Conservation (phyloP, 2,888 invertebrate species). For the Venusia cambrica region DNA sequence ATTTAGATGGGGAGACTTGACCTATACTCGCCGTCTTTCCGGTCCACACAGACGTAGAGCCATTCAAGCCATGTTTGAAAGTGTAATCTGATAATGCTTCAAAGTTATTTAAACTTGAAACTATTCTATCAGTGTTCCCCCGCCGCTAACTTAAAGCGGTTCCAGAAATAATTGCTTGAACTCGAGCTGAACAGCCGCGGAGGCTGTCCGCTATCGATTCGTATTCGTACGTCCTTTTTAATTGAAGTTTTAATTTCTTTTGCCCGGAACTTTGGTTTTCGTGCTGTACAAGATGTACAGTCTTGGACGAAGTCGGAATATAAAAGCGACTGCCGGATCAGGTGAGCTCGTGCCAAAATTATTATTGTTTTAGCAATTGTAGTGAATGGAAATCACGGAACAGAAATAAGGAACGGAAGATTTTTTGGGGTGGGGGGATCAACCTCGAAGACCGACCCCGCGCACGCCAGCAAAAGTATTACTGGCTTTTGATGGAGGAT, state of each 20-base stretch:
- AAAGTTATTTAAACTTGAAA: constrained; percentile 23
- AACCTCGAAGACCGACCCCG: no score
- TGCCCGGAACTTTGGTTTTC: constrained; percentile 11
- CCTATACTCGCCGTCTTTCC: no score
- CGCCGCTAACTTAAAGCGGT: constrained; percentile 18
- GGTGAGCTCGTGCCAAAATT: constrained; percentile 1
- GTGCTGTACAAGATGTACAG: constrained; percentile 11
- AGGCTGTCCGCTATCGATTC: constrained; percentile 16
- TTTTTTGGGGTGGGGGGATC: constrained; percentile 4
- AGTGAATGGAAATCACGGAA: no score
- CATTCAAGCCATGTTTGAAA: no score
- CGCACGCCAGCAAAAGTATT: no score
- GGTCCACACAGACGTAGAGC: no score
- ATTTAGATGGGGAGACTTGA: no score
- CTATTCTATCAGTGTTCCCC: constrained; percentile 21
- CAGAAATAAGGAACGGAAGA: constrained; percentile 4
- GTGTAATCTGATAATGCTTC: no score
- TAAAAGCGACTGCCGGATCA: constrained; percentile 9
- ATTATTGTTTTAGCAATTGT: no score
- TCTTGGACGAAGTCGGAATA: constrained; percentile 9
- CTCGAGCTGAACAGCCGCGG: constrained; percentile 12
- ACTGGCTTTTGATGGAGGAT: no score
- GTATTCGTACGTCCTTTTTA: constrained; percentile 14
- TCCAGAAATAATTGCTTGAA: constrained; percentile 22
- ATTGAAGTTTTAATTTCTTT: constrained; percentile 20